Base-by-base conservation (phyloP, 2,113 vertebrate genomes). In the Leucoraja erinaceus region DNA sequence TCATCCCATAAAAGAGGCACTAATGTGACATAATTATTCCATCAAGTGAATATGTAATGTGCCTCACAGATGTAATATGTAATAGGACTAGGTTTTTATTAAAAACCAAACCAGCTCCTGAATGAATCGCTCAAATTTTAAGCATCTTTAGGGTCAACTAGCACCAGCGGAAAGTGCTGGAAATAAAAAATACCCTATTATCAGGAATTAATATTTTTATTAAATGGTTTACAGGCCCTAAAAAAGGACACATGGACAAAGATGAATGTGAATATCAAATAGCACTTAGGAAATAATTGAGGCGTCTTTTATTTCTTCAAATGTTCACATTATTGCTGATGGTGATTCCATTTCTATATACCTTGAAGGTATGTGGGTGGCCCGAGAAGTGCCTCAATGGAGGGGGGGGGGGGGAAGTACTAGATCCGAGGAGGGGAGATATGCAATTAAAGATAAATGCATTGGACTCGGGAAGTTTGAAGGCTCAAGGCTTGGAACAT, bases 201-300 rank as follows among this genome's bases (percentile, higher is more conserved):
- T 11, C 16, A 61, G 54, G 22, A 86, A 86, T 61, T 10, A 86
- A 86, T 12, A 16, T 86, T 86, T 31, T 31, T 11, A 86, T 31
- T 86, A 59, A 83, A 56, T 61, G 31, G 11, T 28, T 61, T n/a
- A 0, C 28, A 86, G 12, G 28, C 25, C 59, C 56, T 14, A 63
- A 54, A 20, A 68, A 81, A 54, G 78, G 54, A 25, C 47, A 83
- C 20, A 79, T 22, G 20, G 56, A 88, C 14, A 88, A 59, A 59
- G 54, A 56, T 9, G 59, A 20, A 20, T 18, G 2, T 5, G 56
- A 31, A 61, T 88, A 88, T 88, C 28, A 88, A 88, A 63, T 63
- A 88, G 25, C 22, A 84, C 11, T 84, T 54, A 84, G 28, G 25
- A 84, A 61, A 84, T 88, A 88, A 88, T 20, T 88, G 83, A 28